These are phyloP conservation scores for Ornithorhynchus anatinus DNA, from an alignment of 2,113 vertebrate species.

Conservation along the genomic window DNA sequence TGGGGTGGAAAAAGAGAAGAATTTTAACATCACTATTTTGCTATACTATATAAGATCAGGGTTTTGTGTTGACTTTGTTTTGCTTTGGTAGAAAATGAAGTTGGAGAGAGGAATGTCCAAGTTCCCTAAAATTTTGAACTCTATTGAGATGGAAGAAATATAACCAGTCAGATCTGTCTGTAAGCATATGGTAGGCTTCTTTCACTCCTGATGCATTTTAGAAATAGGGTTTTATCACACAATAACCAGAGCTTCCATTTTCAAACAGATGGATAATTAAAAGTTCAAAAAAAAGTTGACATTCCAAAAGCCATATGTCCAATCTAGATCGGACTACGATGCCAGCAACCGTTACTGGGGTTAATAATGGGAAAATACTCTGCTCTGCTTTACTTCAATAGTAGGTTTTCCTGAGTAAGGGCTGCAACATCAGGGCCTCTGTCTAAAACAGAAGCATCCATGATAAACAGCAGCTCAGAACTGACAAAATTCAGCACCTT, in stretches of 20 bases:
- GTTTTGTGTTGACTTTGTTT: conserved; percentile 33
- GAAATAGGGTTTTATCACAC: neutral
- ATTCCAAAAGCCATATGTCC: conserved; percentile 20
- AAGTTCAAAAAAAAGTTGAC: conserved; percentile 22
- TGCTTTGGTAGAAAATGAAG: neutral
- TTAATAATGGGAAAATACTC: conserved; percentile 39
- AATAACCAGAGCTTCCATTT: conserved; percentile 19
- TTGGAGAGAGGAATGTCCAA: no score
- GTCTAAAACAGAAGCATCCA: conserved; percentile 47
- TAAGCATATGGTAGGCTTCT: conserved; percentile 25
- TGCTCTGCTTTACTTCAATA: conserved; percentile 43
- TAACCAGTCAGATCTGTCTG: conserved; percentile 13
- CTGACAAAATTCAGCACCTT: conserved; percentile 61
- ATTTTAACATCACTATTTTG: no score
- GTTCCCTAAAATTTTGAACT: conserved; percentile 28
- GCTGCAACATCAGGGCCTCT: conserved; percentile 37
- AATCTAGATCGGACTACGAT: conserved; percentile 37
- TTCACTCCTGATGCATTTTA: conserved; percentile 4
- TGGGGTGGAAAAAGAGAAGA: no score
- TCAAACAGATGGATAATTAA: conserved; percentile 34
- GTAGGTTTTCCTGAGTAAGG: conserved; percentile 26
- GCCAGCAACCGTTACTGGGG: conserved; percentile 5
- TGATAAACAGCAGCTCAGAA: conserved; percentile 46
- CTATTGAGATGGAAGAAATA: conserved; percentile 6
- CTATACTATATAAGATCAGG: no score